Percentiles rank a stretch among this genome's conserved stretches.
Conservation (phyloP, 2,797 vertebrate genomes). For the Tokudaia tokunoshimensis region DNA sequence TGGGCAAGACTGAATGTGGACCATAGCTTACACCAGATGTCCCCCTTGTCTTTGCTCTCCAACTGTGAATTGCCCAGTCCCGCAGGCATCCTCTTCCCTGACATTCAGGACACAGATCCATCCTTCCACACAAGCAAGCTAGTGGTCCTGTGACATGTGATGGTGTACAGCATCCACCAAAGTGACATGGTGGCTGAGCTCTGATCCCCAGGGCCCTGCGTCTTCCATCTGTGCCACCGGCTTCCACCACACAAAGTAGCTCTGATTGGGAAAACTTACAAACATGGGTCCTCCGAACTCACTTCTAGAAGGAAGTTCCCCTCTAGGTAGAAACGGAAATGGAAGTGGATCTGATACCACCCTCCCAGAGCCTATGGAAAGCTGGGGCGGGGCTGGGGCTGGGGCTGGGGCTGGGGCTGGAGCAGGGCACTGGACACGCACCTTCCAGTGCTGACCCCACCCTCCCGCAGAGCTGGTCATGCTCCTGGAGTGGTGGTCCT, state of each 20-base stretch:
- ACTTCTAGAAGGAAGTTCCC: not conserved
- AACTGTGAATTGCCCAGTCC: not conserved
- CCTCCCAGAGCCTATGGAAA: not conserved
- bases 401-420: not conserved
- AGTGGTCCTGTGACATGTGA: not conserved
- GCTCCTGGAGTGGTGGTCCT: constrained; percentile 99
- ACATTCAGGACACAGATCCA: too few species aligned
- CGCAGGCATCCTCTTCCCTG: not conserved
- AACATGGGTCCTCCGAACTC: not conserved
- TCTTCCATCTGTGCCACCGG: not conserved
- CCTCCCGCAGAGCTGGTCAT: constrained; percentile 94
- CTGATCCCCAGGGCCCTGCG: not conserved
- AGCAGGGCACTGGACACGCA: not conserved
- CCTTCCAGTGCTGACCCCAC: not conserved
- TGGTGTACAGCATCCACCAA: not conserved
- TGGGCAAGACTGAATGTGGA: not conserved
- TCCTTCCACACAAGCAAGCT: not conserved
- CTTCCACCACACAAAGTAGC: not conserved
- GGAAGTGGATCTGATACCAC: not conserved
- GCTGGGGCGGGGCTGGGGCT: not conserved
- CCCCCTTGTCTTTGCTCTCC: not conserved
- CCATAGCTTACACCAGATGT: not conserved
- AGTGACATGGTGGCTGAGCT: not conserved
- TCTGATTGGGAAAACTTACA: not conserved
- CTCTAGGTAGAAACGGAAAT: not conserved